Evolutionary conservation across 2,888 invertebrate species (phyloP).

Genomic region (Taphrorychus bicolor): DNA sequence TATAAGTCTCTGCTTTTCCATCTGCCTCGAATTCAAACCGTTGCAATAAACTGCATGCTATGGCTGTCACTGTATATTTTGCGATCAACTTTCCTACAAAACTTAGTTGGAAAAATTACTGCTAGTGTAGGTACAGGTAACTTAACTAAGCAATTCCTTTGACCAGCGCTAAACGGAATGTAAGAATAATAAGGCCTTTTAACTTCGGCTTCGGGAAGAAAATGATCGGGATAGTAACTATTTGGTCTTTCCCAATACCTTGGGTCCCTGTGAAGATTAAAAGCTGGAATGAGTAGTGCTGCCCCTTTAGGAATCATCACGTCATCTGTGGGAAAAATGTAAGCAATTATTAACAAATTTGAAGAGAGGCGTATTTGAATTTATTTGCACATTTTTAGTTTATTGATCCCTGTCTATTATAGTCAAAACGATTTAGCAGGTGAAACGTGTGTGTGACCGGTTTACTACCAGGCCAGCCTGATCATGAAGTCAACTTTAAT

Average conservation of each 20-base stretch:
- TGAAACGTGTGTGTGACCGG: no score
- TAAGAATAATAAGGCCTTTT: slow-evolving; percentile 50
- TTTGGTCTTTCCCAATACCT: slow-evolving; percentile 51
- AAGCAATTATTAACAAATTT: no score
- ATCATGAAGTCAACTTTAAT: no score
- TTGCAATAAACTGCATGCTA: slow-evolving; percentile 48
- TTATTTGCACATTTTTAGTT: no score
- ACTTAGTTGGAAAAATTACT: no score
- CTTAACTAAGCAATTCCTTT: slow-evolving; percentile 51
- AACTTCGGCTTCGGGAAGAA: slow-evolving; percentile 49
- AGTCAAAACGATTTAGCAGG: no score
- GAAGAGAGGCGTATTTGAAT: no score
- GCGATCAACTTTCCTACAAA: slow-evolving; percentile 50
- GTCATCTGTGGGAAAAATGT: not conserved
- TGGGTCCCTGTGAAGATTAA: slow-evolving; percentile 50
- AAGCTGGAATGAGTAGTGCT: slow-evolving; percentile 49
- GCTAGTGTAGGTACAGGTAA: not conserved
- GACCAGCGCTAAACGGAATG: slow-evolving; percentile 54
- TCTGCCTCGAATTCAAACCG: slow-evolving; percentile 48
- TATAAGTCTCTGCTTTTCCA: slow-evolving; percentile 50
- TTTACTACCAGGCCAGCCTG: no score
- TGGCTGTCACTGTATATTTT: slow-evolving; percentile 46
- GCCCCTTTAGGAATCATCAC: slow-evolving; percentile 44
- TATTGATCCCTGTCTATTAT: no score
- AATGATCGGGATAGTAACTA: slow-evolving; percentile 55